Conservation (phyloP, 2,888 invertebrate genomes). For the Congeria kusceri region DNA sequence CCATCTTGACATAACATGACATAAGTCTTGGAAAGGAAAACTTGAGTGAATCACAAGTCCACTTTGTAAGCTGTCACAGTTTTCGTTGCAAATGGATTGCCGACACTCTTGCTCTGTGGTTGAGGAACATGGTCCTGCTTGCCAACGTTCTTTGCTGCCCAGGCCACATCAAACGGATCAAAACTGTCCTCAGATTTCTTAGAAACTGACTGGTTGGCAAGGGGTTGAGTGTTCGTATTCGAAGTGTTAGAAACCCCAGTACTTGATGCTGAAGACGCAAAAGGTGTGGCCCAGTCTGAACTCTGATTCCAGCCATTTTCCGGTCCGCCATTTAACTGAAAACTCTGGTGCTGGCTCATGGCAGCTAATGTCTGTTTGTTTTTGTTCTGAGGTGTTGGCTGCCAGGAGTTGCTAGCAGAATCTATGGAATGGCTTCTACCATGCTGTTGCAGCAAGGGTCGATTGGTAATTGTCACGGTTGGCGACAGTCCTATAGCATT, state of each 20-base stretch:
- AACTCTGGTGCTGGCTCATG: constrained; percentile 84
- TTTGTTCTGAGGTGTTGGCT: constrained; percentile 56
- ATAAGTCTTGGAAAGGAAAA: not conserved
- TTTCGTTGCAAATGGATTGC: constrained; percentile 65
- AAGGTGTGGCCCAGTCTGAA: constrained; percentile 57
- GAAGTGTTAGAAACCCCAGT: constrained; percentile 13
- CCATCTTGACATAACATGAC: no score
- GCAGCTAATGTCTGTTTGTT: constrained; percentile 78
- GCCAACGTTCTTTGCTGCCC: constrained; percentile 89
- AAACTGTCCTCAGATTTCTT: constrained; percentile 49
- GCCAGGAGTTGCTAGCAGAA: constrained; percentile 73
- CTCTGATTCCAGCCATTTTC: constrained; percentile 36
- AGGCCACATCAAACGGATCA: constrained; percentile 94
- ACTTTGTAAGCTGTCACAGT: constrained; percentile 63
- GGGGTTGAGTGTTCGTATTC: constrained; percentile 5
- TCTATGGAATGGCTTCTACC: constrained; percentile 83
- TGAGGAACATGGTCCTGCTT: constrained; percentile 78
- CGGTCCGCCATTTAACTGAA: constrained; percentile 73
- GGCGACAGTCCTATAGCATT: constrained; percentile 21
- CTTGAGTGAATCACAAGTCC: constrained; percentile 55
- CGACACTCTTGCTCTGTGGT: constrained; percentile 34
- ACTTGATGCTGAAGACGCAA: constrained; percentile 42
- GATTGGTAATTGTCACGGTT: constrained; percentile 22
- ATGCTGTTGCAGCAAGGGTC: constrained; percentile 68
- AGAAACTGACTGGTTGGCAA: constrained; percentile 27